Conservation (phyloP, 92 coral and sea anemone species). For the Epizoanthus ramosus region DNA sequence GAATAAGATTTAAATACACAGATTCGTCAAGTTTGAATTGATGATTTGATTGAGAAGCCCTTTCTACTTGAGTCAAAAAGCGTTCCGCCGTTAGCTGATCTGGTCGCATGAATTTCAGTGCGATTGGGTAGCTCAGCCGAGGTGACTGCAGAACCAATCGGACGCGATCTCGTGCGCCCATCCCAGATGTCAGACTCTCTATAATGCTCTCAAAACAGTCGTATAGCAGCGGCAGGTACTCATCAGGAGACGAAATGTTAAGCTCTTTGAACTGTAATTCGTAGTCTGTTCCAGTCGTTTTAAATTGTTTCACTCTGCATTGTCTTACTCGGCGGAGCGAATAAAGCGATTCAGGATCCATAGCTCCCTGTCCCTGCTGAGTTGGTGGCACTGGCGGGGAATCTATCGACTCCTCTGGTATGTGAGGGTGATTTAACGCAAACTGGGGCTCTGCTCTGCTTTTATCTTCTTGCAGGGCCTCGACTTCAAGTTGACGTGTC, state of each 20-base stretch:
- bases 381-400: too few relatives aligned
- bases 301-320: neutral
- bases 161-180: constrained; percentile 32
- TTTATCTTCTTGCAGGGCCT: too few relatives aligned
- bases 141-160: constrained; percentile 36
- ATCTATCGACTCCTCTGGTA: too few relatives aligned
- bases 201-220: constrained; percentile 9
- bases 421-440: too few relatives aligned
- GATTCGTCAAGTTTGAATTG: constrained; percentile 26
- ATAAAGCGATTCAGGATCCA: too few relatives aligned
- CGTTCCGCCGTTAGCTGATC: constrained; percentile 40
- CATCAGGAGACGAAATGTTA: neutral
- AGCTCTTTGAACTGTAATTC: constrained; percentile 3
- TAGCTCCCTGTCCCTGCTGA: too few relatives aligned
- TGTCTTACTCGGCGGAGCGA: neutral
- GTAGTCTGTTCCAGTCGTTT: constrained; percentile 10
- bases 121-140: constrained; percentile 39
- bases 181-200: constrained; percentile 1
- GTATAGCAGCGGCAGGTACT: neutral
- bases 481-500: neutral
- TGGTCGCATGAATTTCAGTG: constrained; percentile 24
- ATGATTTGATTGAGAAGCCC: constrained; percentile 38
- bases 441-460: too few relatives aligned
- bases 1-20: constrained; percentile 38
- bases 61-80: constrained; percentile 29